These are phyloP conservation scores for Metacarcinus magister DNA, from an alignment of 2,888 invertebrate species.

Conservation along the genomic window DNA sequence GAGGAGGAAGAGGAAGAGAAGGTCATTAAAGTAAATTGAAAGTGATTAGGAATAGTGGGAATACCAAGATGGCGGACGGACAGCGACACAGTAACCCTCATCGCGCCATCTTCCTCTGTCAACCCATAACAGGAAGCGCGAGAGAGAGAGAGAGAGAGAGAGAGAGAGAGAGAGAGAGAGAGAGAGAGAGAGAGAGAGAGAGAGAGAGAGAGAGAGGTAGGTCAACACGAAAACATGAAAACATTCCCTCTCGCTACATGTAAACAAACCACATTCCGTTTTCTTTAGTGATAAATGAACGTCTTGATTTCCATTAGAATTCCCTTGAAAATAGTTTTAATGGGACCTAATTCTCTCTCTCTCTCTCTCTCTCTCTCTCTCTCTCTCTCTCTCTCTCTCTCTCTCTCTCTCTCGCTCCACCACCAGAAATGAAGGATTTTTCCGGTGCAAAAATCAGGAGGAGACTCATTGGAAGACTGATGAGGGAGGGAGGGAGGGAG, in stretches of 20 bases:
- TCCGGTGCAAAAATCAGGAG: constrained; percentile 26
- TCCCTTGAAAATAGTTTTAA: constrained; percentile 30
- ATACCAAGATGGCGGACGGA: background rate
- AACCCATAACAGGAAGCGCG: no score
- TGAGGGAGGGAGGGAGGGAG: constrained; percentile 26
- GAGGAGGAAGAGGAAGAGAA: background rate
- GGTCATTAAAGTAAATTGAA: constrained; percentile 27
- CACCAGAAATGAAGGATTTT: constrained; percentile 13
- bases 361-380: constrained; percentile 21
- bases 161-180: no score
- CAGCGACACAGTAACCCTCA: background rate
- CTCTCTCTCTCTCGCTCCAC: background rate
- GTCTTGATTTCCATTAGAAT: background rate
- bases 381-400: background rate
- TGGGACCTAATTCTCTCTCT: background rate
- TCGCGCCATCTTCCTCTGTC: background rate
- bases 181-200: no score
- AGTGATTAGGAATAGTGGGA: background rate
- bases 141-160: no score
- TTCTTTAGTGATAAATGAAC: background rate
- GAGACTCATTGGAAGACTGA: constrained; percentile 26
- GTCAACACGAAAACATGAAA: background rate
- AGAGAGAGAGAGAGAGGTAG: no score
- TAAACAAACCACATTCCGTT: background rate
- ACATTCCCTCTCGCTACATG: background rate